These are phyloP conservation scores for Acipenser ruthenus DNA, from an alignment of 2,797 vertebrate genomes.

Conservation along the genomic window DNA sequence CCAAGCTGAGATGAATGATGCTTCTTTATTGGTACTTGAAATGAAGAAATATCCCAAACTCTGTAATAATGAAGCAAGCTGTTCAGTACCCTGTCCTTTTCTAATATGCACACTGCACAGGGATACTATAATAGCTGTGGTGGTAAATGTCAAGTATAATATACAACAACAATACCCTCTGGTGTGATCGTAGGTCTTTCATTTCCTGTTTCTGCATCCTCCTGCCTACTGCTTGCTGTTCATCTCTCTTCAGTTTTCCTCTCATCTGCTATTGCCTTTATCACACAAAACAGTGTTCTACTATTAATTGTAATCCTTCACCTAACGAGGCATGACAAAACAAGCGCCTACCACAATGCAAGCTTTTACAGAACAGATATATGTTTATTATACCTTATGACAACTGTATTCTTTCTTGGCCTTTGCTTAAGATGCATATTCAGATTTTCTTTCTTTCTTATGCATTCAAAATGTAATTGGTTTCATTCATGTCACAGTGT, in stretches of 20 bases:
- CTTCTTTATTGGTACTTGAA: background rate
- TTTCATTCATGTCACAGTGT: background rate
- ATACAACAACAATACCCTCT: conserved; percentile 28
- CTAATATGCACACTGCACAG: conserved; percentile 10
- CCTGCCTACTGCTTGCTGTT: conserved; percentile 35
- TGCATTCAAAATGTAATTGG: background rate
- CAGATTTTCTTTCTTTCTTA: background rate
- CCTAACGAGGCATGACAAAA: conserved; percentile 20
- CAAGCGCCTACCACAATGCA: background rate
- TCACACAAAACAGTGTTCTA: conserved; percentile 20
- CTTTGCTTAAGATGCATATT: background rate
- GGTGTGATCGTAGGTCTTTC: conserved; percentile 32
- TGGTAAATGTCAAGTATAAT: conserved; percentile 35
- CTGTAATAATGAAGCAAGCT: conserved; percentile 31
- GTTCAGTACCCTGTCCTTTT: conserved; percentile 4
- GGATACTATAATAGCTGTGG: conserved; percentile 21
- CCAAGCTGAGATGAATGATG: background rate
- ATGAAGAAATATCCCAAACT: conserved; percentile 14
- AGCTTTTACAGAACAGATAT: background rate
- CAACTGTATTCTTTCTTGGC: background rate
- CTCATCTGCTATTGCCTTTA: conserved; percentile 24
- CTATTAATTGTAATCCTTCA: conserved; percentile 26
- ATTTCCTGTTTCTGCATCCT: conserved; percentile 21
- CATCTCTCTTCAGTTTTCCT: conserved; percentile 31
- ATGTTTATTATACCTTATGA: background rate